Percentiles rank a stretch among this genome's conserved stretches.
phyloP scores from a whole-genome alignment of 1,140 invertebrate genomes.

The Euura lappo region DNA sequence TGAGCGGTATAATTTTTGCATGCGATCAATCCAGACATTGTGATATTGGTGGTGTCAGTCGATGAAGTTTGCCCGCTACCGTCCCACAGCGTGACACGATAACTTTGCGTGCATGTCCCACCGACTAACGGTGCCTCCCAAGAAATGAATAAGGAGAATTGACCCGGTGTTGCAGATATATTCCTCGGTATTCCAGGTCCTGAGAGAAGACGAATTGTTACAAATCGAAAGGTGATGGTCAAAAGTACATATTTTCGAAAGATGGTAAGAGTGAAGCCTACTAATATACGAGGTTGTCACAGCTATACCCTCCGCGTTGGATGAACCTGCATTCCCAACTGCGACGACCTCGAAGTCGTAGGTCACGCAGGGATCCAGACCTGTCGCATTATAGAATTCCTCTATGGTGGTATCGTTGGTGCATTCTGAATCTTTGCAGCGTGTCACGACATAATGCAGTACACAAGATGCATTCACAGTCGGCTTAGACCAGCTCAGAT shows the following conservation, averaged over 20 bases:
- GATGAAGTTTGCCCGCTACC: slow-evolving; percentile 1
- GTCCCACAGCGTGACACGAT: slow-evolving; percentile 31
- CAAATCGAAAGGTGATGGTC: neutral
- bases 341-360: slow-evolving; percentile 26
- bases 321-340: slow-evolving; percentile 18
- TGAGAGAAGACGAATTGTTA: slow-evolving; percentile 22
- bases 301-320: slow-evolving; percentile 22
- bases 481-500: neutral
- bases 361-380: slow-evolving; percentile 26
- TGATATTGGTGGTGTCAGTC: slow-evolving; percentile 24
- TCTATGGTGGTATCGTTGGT: neutral
- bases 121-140: slow-evolving; percentile 39
- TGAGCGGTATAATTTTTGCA: slow-evolving; percentile 36
- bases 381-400: slow-evolving; percentile 22
- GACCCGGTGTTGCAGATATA: slow-evolving; percentile 15
- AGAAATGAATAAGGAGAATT: slow-evolving; percentile 29
- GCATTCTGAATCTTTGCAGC: slow-evolving; percentile 18
- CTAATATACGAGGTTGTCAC: slow-evolving; percentile 34
- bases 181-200: slow-evolving; percentile 30
- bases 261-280: slow-evolving; percentile 23
- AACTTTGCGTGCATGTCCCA: slow-evolving; percentile 35
- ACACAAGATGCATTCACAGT: neutral
- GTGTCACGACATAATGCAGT: slow-evolving; percentile 16
- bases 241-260: neutral
- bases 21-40: slow-evolving; percentile 30